phyloP scores from a whole-genome alignment of 2,888 invertebrate species.

The Leptinotarsa haldemani region DNA sequence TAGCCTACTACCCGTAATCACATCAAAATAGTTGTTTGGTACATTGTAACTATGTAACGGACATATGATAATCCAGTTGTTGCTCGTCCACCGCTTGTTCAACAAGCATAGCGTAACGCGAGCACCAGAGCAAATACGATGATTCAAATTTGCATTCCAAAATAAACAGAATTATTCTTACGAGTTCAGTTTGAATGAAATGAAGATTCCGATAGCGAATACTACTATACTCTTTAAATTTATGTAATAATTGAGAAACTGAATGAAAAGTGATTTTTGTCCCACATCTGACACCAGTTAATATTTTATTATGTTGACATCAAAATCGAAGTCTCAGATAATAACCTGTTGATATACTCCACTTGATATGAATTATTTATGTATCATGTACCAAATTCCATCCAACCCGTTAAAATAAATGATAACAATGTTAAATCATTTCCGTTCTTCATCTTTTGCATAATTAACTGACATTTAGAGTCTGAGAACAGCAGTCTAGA shows the following conservation, averaged over 20 bases:
- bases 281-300: background rate
- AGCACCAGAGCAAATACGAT: background rate
- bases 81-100: conserved; percentile 10
- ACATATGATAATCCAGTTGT: conserved; percentile 1
- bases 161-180: background rate
- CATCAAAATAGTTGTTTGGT: conserved; percentile 5
- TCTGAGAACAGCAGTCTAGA: background rate
- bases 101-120: background rate
- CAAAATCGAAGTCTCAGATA: background rate
- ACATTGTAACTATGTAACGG: conserved; percentile 6
- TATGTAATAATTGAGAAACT: too few relatives aligned
- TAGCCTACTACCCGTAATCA: background rate
- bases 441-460: background rate
- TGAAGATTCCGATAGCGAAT: too few relatives aligned
- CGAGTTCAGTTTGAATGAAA: background rate
- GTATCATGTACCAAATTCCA: background rate
- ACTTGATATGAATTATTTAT: background rate
- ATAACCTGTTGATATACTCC: too few relatives aligned
- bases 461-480: background rate
- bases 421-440: too few relatives aligned
- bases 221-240: too few relatives aligned
- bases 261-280: background rate
- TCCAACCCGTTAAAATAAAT: background rate
- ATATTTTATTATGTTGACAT: too few relatives aligned
- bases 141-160: background rate